These are phyloP conservation scores for Coecobrya sp. DNA, from an alignment of 2,888 invertebrate species.

Conservation along the genomic window DNA sequence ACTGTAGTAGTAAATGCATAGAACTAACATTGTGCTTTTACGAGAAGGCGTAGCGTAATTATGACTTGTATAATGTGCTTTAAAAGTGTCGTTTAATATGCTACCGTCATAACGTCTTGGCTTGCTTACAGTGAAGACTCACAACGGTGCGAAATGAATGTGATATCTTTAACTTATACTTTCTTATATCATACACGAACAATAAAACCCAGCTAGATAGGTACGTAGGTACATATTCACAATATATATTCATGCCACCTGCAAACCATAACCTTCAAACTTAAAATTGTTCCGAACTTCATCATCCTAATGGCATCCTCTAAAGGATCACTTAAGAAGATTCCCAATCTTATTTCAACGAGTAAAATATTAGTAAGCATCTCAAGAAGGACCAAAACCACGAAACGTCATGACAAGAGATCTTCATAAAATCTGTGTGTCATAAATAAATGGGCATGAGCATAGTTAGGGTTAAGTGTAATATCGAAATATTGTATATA, in stretches of 20 bases:
- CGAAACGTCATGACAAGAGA: no score
- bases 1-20: no score
- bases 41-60: background rate
- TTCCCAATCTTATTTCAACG: background rate
- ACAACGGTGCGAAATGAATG: background rate
- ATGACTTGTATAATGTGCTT: slow-evolving; percentile 14
- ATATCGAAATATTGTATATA: no score
- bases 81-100: slow-evolving; percentile 65
- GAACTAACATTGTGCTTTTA: background rate
- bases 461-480: no score
- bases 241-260: background rate
- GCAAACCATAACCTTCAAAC: slow-evolving; percentile 19
- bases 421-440: no score
- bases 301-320: background rate
- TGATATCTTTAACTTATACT: slow-evolving; percentile 23
- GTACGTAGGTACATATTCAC: background rate
- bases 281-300: background rate
- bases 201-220: background rate
- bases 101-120: background rate
- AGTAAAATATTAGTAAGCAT: no score
- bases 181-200: background rate
- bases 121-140: background rate
- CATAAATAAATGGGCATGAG: no score
- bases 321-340: background rate
- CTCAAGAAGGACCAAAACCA: no score